Evolutionary conservation across 2,888 invertebrate species (phyloP).

Genomic region (Trachelus tabidus): DNA sequence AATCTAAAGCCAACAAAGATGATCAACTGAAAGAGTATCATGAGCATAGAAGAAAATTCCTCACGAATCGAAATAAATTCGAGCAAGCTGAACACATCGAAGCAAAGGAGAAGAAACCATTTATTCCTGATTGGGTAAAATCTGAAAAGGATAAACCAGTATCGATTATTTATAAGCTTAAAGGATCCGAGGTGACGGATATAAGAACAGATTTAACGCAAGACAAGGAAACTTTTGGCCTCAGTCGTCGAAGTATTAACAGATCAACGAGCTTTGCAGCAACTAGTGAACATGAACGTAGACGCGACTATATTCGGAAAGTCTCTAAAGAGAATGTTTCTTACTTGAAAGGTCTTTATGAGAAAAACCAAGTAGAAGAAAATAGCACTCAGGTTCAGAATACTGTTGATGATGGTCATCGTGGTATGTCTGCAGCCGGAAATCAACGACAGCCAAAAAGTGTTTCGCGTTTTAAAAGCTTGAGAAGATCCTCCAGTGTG

Average conservation of each 20-base stretch:
- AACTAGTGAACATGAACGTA: not conserved
- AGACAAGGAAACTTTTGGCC: not conserved
- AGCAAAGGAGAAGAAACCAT: conserved; percentile 3
- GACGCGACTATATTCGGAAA: not conserved
- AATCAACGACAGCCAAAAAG: not conserved
- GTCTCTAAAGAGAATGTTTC: not conserved
- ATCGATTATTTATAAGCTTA: conserved; percentile 8
- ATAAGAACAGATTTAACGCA: not conserved
- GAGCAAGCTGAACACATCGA: not conserved
- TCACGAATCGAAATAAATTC: conserved; percentile 12
- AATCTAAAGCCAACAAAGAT: not conserved
- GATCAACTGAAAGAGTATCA: not conserved
- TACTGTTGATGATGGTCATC: not conserved
- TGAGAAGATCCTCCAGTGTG: not conserved
- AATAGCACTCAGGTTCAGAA: no score
- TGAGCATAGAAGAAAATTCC: conserved; percentile 10
- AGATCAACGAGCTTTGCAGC: not conserved
- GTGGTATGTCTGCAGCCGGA: not conserved
- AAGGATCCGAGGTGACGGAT: conserved; percentile 11
- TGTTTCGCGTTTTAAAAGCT: not conserved
- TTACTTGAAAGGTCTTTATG: not conserved
- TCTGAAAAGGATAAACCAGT: not conserved
- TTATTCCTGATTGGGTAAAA: conserved; percentile 13
- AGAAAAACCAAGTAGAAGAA: not conserved
- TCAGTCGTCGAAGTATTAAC: not conserved